Evolutionary conservation across 2,797 vertebrate species (phyloP).

Genomic region (Morus bassanus): DNA sequence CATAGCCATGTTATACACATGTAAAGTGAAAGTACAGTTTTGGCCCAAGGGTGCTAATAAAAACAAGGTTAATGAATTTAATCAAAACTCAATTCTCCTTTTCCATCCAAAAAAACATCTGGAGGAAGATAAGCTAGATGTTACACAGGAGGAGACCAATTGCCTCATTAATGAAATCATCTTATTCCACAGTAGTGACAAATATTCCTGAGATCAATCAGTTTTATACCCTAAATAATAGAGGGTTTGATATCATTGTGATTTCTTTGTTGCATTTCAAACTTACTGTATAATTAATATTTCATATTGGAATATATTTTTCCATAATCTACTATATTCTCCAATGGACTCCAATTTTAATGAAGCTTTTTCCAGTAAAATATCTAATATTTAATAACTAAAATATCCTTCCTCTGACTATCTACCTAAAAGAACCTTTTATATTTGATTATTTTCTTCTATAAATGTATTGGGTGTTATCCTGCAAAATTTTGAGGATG

Average conservation of each 20-base stretch:
- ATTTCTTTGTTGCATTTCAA: neutral
- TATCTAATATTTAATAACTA: neutral
- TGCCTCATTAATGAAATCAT: neutral
- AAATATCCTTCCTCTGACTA: neutral
- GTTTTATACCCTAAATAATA: neutral
- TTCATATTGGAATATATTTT: neutral
- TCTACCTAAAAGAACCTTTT: neutral
- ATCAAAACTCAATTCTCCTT: neutral
- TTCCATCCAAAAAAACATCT: neutral
- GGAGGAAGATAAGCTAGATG: neutral
- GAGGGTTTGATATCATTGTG: neutral
- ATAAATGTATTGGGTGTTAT: neutral
- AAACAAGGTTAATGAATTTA: neutral
- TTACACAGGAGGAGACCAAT: neutral
- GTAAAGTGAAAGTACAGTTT: neutral
- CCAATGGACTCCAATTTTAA: neutral
- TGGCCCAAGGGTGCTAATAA: neutral
- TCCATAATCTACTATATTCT: neutral
- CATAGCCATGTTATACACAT: neutral
- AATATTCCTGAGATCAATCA: neutral
- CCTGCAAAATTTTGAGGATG: neutral
- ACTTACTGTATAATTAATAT: neutral
- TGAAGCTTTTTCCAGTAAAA: neutral
- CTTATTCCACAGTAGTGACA: neutral
- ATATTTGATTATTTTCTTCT: neutral